Conservation (phyloP, 1,140 invertebrate genomes). For the Aphidius ervi region DNA sequence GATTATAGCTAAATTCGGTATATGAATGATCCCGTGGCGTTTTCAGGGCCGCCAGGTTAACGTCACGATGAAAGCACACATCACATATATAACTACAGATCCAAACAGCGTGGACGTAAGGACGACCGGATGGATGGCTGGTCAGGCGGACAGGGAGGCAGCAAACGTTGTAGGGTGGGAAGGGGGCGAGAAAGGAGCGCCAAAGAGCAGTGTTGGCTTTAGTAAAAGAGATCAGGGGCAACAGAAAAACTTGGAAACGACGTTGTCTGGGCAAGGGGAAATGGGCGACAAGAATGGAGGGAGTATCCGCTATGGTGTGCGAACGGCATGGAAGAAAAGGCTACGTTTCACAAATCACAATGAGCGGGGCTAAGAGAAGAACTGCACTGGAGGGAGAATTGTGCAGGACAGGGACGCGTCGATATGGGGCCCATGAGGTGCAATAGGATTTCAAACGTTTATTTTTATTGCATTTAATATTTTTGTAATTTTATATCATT, state of each 20-base stretch:
- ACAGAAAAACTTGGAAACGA: conserved; percentile 16
- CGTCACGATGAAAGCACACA: conserved; percentile 40
- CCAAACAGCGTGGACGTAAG: conserved; percentile 45
- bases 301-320: too few species aligned
- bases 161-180: conserved; percentile 11
- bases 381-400: conserved; percentile 31
- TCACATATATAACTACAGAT: conserved; percentile 39
- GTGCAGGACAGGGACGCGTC: conserved; percentile 38
- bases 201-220: conserved; percentile 13
- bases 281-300: conserved; percentile 18
- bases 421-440: not conserved
- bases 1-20: conserved; percentile 39
- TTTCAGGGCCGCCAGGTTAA: conserved; percentile 54
- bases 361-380: too few species aligned
- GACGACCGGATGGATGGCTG: conserved; percentile 42
- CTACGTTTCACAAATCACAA: too few species aligned
- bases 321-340: too few species aligned
- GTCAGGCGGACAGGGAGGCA: conserved; percentile 37
- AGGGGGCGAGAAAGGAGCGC: conserved; percentile 20
- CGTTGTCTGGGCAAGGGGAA: conserved; percentile 21
- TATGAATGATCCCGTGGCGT: too few species aligned
- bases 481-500: too few species aligned
- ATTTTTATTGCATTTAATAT: not conserved
- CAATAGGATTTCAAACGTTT: not conserved
- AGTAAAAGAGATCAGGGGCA: conserved; percentile 7